Conservation (phyloP, 2,113 vertebrate genomes). For the Nestor notabilis region DNA sequence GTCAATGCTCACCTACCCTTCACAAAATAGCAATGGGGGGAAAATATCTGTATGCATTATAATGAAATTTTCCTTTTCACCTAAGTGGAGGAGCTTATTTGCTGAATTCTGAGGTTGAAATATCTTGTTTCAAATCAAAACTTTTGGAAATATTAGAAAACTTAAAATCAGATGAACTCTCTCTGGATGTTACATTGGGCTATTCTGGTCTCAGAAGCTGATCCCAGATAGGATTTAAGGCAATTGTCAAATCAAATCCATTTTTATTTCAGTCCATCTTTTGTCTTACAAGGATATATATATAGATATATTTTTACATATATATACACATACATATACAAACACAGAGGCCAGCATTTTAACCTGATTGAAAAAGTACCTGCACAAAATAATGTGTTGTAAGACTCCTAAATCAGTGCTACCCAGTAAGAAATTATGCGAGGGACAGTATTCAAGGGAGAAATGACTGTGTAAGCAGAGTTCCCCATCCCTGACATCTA, state of each 20-base stretch:
- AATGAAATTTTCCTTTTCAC: not conserved
- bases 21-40: not conserved
- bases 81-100: not conserved
- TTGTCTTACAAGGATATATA: not conserved
- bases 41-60: not conserved
- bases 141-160: not conserved
- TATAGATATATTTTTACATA: not conserved
- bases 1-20: not conserved
- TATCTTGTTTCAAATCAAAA: not conserved
- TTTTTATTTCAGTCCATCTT: not conserved
- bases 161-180: not conserved
- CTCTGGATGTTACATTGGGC: not conserved
- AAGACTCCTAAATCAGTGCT: not conserved
- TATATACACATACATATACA: fast-evolving
- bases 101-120: not conserved
- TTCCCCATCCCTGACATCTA: not conserved
- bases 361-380: not conserved
- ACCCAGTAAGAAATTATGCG: not conserved
- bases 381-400: not conserved
- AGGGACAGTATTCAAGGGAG: not conserved
- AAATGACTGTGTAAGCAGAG: not conserved
- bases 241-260: not conserved
- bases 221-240: slow-evolving; percentile 14
- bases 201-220: slow-evolving; percentile 17
- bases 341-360: not conserved